Evolutionary conservation across 2,113 vertebrate genomes (phyloP), one percentile per base, ranked within the genome.

Genomic region (Leptobrachium ailaonicum): DNA sequence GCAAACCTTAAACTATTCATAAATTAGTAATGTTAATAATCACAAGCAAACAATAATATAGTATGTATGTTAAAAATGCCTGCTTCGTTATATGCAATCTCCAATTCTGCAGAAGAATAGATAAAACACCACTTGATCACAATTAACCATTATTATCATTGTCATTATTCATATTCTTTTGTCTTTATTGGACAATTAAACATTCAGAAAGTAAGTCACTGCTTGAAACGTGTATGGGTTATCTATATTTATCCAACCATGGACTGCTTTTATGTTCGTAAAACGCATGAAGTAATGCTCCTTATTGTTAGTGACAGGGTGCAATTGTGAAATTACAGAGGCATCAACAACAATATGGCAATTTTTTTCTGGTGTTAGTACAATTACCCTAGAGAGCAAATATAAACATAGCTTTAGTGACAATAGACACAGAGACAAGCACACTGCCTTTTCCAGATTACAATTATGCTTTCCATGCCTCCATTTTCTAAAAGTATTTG

Each of bases 401-500:
- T 70, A 13, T 47, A 70, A 45, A 58, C n/a, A 64, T 50, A 41
- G 20, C 9, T 53, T 66, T 66, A 2, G 60, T 47, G 62, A 64
- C 20, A 66, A 76, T 53, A 11, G 63, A 66, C n/a, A 53, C 10
- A 53, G 3, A 76, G 13, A 11, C 56, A 60, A 60, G 3, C 56
- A 11, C 62, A 64, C 43, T 64, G 2, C 43, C 11, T 75, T 50
- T 64, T 40, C 20, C 58, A 50, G 32, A 66, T 66, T 76, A 50
- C 62, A 53, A 66, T 41, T 66, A 75, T 63, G 56, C 43, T 47
- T 53, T 42, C 41, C 12, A 41, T 66, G 45, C 20, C 32, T 53
- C 62, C 42, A 6, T 66, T 5, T 76, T 47, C 14, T 47, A 75
- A 75, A 75, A 8, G 45, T 41, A 42, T 76, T 47, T 66, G 73